phyloP scores from a whole-genome alignment of 1,140 invertebrate species.

The Habropoda laboriosa region DNA sequence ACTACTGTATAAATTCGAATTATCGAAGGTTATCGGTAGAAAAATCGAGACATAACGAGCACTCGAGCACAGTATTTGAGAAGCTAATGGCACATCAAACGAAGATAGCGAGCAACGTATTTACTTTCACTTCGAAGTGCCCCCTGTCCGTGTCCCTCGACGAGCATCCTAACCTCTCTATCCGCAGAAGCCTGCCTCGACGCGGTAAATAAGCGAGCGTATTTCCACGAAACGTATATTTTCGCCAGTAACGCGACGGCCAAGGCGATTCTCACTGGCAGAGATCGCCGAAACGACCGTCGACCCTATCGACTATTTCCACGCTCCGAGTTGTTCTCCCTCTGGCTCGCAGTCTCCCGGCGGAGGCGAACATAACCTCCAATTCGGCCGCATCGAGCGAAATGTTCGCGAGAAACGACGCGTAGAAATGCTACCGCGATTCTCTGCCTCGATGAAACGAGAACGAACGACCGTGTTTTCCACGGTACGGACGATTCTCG shows the following conservation, averaged over 20 bases:
- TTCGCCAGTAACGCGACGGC: background rate
- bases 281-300: slow-evolving; percentile 16
- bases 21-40: background rate
- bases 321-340: slow-evolving; percentile 20
- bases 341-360: slow-evolving; percentile 28
- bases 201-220: background rate
- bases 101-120: slow-evolving; percentile 6
- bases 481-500: no score
- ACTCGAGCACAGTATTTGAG: background rate
- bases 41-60: background rate
- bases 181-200: slow-evolving; percentile 11
- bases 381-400: background rate
- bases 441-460: background rate
- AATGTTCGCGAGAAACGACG: background rate
- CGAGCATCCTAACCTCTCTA: slow-evolving; percentile 35
- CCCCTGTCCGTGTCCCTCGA: slow-evolving; percentile 25
- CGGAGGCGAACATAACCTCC: slow-evolving; percentile 53
- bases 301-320: slow-evolving; percentile 2
- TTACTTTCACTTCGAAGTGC: slow-evolving; percentile 36
- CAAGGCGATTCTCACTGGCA: background rate
- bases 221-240: background rate
- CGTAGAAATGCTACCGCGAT: background rate
- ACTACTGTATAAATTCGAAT: background rate
- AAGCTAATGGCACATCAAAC: background rate
- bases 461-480: slow-evolving; percentile 1